These are phyloP conservation scores for Rhyacophila evoluta DNA, from an alignment of 2,888 invertebrate genomes.

Conservation along the genomic window DNA sequence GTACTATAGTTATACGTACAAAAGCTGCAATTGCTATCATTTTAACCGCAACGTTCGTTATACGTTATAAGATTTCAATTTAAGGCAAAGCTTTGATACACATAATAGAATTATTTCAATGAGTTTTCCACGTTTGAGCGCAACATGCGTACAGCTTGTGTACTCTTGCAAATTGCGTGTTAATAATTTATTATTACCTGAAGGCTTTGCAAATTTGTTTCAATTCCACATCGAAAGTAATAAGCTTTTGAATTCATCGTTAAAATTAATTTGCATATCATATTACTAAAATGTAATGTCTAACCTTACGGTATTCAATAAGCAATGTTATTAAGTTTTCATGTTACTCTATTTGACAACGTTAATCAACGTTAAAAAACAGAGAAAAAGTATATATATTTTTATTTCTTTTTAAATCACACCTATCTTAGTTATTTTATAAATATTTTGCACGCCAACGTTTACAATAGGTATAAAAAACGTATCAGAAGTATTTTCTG, in stretches of 20 bases:
- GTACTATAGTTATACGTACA: too few species aligned
- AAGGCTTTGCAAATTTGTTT: constrained; percentile 53
- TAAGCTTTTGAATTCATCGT: constrained; percentile 51
- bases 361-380: too few species aligned
- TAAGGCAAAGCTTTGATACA: constrained; percentile 2
- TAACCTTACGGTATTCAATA: background rate
- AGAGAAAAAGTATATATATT: too few species aligned
- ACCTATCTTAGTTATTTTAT: too few species aligned
- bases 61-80: background rate
- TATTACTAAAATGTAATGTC: background rate
- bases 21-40: constrained; percentile 13
- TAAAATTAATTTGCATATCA: constrained; percentile 46
- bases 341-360: too few species aligned
- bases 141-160: constrained; percentile 6
- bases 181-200: constrained; percentile 53
- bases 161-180: constrained; percentile 47
- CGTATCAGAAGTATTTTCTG: too few species aligned
- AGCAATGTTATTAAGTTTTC: too few species aligned
- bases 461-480: too few species aligned
- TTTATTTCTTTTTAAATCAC: too few species aligned
- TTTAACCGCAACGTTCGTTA: background rate
- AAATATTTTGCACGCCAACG: too few species aligned
- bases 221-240: constrained; percentile 50
- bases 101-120: constrained; percentile 32
- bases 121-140: background rate